These are phyloP conservation scores for Polymixis flavicincta DNA, from an alignment of 2,888 invertebrate species.

Conservation along the genomic window DNA sequence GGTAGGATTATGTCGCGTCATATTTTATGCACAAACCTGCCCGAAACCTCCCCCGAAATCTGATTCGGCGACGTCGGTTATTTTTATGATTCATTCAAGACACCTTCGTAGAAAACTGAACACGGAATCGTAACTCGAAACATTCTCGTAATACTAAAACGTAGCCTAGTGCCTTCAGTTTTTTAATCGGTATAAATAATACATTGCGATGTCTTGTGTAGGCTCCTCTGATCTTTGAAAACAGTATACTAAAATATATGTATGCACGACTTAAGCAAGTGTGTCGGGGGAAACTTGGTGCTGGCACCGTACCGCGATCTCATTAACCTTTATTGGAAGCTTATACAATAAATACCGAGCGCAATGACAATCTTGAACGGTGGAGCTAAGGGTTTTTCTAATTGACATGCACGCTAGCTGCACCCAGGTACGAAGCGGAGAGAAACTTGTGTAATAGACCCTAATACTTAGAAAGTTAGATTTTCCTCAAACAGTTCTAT, in stretches of 20 bases:
- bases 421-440: conserved; percentile 21
- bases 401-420: conserved; percentile 38
- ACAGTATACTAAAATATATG: conserved; percentile 38
- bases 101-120: conserved; percentile 18
- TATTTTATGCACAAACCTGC: conserved; percentile 70
- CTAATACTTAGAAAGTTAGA: conserved; percentile 50
- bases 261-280: conserved; percentile 44
- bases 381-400: conserved; percentile 42
- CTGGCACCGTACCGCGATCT: conserved; percentile 40
- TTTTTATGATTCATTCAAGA: conserved; percentile 45
- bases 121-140: not conserved
- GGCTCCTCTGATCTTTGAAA: conserved; percentile 40
- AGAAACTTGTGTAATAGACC: conserved; percentile 37
- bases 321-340: conserved; percentile 61
- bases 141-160: not conserved
- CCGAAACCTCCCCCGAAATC: conserved; percentile 64
- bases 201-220: conserved; percentile 24
- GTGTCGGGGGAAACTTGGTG: conserved; percentile 50
- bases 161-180: conserved; percentile 1
- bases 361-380: conserved; percentile 27
- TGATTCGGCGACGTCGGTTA: conserved; percentile 55
- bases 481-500: conserved; percentile 48
- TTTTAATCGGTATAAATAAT: conserved; percentile 46
- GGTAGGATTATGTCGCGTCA: conserved; percentile 63
- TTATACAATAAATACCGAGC: conserved; percentile 44